Evolutionary conservation across 92 coral and sea anemone species (phyloP), one percentile per base, ranked within the genome.

Genomic region (Paragorgia papillata): DNA sequence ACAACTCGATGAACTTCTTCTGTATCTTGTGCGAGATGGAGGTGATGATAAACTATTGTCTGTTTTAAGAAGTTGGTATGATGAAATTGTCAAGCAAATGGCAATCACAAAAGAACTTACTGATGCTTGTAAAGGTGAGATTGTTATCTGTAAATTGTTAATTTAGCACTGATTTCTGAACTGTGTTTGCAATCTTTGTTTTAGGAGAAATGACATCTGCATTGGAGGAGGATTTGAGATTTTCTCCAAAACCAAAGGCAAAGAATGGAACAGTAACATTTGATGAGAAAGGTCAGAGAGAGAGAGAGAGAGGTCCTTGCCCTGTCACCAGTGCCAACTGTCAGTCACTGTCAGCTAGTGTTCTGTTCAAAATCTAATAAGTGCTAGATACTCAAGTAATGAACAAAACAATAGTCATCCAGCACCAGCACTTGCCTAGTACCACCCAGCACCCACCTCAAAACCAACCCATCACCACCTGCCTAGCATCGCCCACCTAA

Each of bases 51-150:
- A 83, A 65, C 74, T 94, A 49, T 33, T 91, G 56, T 87, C 96
- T 55, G 85, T 82, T n/a, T 58, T 94, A 9, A 88, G 86, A 63
- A 79, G 80, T 28, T 89, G 86, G 79, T 94, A 94, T 79, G 89
- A 86, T 33, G 86, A 86, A 25, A 94, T 94, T 57, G 73, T 91
- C 54, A 87, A 82, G 67, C 98, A 94, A 66, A 94, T 94, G 98
- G 95, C 79, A 29, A 75, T 94, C 34, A 91, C 98, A 40, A 92
- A 91, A 73, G 79, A 89, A 51, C 88, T 94, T 9, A 70, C 83
- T 26, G 97, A 94, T 73, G 90, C 88, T 32, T 68, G 85, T 27
- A 76, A 96, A 76, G 98, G 98, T 94, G 26, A 66, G 31, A 15
- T n/a, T n/a, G n/a, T n/a, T n/a, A 33, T 41, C 21, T 0, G 56